phyloP scores from a whole-genome alignment of 2,888 invertebrate species.

The Orthonevra nobilis region DNA sequence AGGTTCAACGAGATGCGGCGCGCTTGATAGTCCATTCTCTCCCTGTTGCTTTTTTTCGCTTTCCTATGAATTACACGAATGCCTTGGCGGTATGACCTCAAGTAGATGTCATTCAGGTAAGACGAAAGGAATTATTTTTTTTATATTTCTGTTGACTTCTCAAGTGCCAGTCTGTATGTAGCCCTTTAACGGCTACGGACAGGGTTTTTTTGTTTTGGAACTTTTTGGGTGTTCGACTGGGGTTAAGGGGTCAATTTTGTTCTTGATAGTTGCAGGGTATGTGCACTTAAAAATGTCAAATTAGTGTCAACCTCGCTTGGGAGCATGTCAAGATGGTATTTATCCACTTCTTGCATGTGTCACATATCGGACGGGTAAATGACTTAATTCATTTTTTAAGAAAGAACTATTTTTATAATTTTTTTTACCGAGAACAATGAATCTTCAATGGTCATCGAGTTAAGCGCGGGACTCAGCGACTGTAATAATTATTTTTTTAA shows the following conservation, averaged over 20 bases:
- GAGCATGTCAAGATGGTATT: conserved; percentile 16
- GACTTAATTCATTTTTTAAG: conserved; percentile 22
- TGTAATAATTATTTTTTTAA: too few species aligned
- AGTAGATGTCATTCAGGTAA: conserved; percentile 61
- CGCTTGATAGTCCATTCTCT: background rate
- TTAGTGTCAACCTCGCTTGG: conserved; percentile 38
- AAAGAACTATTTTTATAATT: too few species aligned
- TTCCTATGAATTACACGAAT: conserved; percentile 51
- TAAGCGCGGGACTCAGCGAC: too few species aligned
- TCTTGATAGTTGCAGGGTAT: conserved; percentile 19
- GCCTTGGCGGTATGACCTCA: conserved; percentile 45
- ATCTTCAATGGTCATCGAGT: too few species aligned
- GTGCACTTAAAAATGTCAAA: conserved; percentile 41
- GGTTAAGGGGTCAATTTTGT: conserved; percentile 11
- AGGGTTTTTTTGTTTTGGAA: conserved; percentile 3
- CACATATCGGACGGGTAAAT: background rate
- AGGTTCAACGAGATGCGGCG: background rate
- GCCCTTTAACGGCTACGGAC: conserved; percentile 28
- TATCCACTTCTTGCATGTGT: conserved; percentile 17
- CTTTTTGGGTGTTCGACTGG: background rate
- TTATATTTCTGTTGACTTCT: conserved; percentile 43
- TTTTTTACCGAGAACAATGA: too few species aligned
- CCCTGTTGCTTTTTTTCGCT: too few species aligned
- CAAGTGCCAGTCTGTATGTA: conserved; percentile 31
- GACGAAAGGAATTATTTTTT: background rate